Percentiles rank a stretch among this genome's conserved stretches.
Evolutionary conservation across 2,888 invertebrate genomes (phyloP).

Genomic region (Galerucella nymphaeae): DNA sequence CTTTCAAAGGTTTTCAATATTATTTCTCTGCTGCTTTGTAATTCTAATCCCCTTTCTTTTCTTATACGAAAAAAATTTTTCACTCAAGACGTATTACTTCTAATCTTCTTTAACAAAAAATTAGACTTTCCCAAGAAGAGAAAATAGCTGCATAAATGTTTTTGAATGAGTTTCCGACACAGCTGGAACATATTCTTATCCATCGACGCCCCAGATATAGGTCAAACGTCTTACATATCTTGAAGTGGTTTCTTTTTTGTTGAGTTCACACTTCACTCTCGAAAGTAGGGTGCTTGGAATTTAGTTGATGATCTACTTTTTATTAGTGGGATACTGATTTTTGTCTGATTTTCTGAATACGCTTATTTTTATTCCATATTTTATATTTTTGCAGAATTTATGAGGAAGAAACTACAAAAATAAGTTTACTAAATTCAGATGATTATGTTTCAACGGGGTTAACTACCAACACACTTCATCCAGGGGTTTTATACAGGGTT

Average conservation of each 20-base stretch:
- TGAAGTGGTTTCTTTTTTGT: constrained; percentile 29
- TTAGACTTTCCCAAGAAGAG: constrained; percentile 18
- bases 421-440: too few species aligned
- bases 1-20: neutral
- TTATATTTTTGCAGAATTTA: neutral
- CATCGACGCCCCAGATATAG: constrained; percentile 23
- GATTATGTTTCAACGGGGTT: too few species aligned
- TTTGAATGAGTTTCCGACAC: constrained; percentile 20
- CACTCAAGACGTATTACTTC: constrained; percentile 7
- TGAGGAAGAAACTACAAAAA: too few species aligned
- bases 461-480: too few species aligned
- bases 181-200: constrained; percentile 20
- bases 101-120: constrained; percentile 18
- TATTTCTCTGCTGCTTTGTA: constrained; percentile 11
- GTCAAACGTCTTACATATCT: constrained; percentile 32
- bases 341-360: neutral
- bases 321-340: neutral
- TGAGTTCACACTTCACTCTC: constrained; percentile 25
- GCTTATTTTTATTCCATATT: neutral
- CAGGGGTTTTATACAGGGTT: too few species aligned
- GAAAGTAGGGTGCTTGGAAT: constrained; percentile 12
- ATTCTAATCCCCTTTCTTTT: constrained; percentile 9
- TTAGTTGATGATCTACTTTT: constrained; percentile 21
- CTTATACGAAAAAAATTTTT: neutral
- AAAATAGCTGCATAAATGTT: constrained; percentile 29